Evolutionary conservation across 2,113 vertebrate genomes (phyloP).

Genomic region (Zapus hudsonius): DNA sequence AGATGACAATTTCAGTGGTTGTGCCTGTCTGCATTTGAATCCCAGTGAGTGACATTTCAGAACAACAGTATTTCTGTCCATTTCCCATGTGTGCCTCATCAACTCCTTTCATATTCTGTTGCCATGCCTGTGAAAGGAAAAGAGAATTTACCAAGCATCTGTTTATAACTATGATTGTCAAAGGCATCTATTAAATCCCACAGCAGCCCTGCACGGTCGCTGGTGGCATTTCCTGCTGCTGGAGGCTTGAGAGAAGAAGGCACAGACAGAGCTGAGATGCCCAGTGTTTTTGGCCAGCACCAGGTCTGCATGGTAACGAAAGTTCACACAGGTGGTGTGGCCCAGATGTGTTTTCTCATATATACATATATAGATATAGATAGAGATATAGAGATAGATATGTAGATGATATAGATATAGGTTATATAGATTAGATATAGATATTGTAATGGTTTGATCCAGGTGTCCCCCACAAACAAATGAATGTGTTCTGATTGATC

Average conservation of each 20-base stretch:
- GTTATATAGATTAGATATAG: too few relatives aligned
- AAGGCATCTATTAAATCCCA: background rate
- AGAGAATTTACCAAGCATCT: background rate
- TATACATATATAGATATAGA: too few relatives aligned
- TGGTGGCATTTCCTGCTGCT: background rate
- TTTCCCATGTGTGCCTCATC: background rate
- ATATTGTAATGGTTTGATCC: too few relatives aligned
- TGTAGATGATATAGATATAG: too few relatives aligned
- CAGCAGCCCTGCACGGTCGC: background rate
- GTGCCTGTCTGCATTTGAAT: too few relatives aligned
- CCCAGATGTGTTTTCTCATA: background rate
- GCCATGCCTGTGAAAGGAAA: background rate
- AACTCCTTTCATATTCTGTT: background rate
- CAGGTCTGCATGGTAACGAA: too few relatives aligned
- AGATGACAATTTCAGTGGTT: fast-evolving
- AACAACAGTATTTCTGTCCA: background rate
- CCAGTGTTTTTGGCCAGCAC: background rate
- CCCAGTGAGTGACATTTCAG: fast-evolving
- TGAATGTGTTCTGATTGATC: too few relatives aligned
- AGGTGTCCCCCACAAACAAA: too few relatives aligned
- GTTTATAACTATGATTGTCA: fast-evolving
- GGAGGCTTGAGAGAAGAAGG: fast-evolving
- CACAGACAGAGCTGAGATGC: too few relatives aligned
- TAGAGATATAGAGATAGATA: too few relatives aligned
- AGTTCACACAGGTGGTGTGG: background rate